Conservation (phyloP, 2,888 invertebrate species). For the Parnassius orleans region DNA sequence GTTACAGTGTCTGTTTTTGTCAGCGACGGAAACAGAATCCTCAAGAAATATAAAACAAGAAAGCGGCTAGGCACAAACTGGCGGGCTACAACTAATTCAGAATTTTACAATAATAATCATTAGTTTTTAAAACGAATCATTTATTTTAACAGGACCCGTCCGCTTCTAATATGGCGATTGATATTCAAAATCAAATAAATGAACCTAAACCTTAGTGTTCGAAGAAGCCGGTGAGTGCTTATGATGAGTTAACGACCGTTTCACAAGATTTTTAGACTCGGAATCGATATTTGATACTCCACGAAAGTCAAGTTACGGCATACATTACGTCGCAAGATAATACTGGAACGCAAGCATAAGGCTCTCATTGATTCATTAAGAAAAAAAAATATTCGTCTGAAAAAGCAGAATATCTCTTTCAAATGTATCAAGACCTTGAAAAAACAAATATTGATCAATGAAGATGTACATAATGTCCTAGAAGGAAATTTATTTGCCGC, state of each 20-base stretch:
- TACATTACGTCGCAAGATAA: conserved; percentile 5
- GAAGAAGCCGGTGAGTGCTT: no score
- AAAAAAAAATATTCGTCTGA: conserved; percentile 20
- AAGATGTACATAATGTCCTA: conserved; percentile 7
- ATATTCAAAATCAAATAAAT: no score
- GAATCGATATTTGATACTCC: conserved; percentile 24
- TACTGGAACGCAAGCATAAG: conserved; percentile 1
- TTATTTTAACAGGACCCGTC: no score
- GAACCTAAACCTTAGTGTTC: no score
- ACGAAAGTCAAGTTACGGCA: conserved; percentile 6
- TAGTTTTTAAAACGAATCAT: no score
- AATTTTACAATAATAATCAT: no score
- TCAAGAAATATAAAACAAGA: no score
- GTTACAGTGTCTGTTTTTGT: no score
- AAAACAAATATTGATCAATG: conserved; percentile 16
- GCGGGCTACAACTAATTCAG: no score
- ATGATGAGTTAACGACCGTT: neutral
- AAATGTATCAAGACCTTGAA: conserved; percentile 16
- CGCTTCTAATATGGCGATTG: no score
- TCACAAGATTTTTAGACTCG: conserved; percentile 14
- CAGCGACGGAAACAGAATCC: no score
- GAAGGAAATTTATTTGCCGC: neutral
- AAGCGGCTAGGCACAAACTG: no score
- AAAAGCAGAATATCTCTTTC: conserved; percentile 15
- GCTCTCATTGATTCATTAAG: conserved; percentile 9